Conservation (phyloP, 2,113 vertebrate genomes). For the Corapipo altera region DNA sequence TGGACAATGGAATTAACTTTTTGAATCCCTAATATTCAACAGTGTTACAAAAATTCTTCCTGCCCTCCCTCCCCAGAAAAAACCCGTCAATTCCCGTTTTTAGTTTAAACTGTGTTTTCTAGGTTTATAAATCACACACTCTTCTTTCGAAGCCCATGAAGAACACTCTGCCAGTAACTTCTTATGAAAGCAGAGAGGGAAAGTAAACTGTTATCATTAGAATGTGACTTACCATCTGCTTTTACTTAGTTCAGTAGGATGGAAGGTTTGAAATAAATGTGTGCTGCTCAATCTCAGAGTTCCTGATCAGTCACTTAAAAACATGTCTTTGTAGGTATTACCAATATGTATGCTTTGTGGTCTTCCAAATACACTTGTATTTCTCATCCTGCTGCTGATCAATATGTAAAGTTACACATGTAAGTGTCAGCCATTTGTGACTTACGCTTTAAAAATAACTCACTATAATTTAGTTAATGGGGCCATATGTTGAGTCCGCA, state of each 20-base stretch:
- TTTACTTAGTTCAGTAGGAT: neutral
- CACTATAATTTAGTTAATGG: conserved; percentile 2
- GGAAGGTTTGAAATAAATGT: neutral
- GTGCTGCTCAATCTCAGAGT: neutral
- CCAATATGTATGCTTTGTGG: neutral
- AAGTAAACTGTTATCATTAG: neutral
- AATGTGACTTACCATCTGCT: neutral
- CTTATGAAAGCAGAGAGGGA: neutral
- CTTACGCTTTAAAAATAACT: conserved; percentile 9
- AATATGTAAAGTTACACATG: neutral
- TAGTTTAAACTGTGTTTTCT: neutral
- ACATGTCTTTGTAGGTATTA: neutral
- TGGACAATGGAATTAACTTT: neutral
- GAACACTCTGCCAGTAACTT: neutral
- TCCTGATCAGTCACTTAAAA: neutral
- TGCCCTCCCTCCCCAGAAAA: neutral
- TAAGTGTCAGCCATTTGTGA: neutral
- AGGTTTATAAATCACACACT: neutral
- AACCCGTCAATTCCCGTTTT: neutral
- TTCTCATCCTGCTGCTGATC: neutral
- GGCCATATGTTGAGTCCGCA: neutral
- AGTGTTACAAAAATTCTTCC: neutral
- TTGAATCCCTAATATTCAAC: neutral
- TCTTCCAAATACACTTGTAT: neutral
- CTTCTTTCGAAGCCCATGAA: neutral